These are phyloP conservation scores for Nycticebus coucang DNA, from an alignment of 2,113 vertebrate species.

Conservation along the genomic window DNA sequence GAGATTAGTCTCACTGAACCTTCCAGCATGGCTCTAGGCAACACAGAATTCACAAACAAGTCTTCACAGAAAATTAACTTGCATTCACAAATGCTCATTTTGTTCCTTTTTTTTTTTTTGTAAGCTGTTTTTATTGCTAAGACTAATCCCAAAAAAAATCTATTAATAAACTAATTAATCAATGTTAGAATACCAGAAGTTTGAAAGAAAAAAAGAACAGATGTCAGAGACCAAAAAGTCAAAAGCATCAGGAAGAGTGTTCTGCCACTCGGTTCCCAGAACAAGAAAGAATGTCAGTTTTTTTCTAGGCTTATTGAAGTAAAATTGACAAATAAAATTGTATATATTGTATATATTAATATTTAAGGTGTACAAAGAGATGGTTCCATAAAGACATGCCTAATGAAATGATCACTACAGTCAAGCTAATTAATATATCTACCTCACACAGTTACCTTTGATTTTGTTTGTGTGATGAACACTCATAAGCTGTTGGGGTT, in stretches of 20 bases:
- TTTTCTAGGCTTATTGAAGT: background rate
- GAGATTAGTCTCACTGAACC: background rate
- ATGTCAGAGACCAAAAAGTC: background rate
- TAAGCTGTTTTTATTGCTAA: background rate
- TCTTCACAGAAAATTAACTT: constrained; percentile 30
- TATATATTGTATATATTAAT: too few species aligned
- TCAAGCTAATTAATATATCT: background rate
- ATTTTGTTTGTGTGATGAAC: background rate
- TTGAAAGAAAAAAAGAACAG: background rate
- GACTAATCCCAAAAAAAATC: background rate
- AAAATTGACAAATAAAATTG: background rate
- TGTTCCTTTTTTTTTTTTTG: background rate
- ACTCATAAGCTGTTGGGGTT: background rate
- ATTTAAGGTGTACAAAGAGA: background rate
- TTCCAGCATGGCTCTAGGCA: background rate
- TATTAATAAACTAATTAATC: background rate
- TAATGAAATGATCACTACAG: background rate
- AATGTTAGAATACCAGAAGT: background rate
- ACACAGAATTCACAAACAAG: background rate
- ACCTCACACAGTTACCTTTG: background rate
- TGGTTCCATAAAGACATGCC: background rate
- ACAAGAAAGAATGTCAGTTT: background rate
- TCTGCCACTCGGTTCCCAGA: background rate
- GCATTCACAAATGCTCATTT: background rate
- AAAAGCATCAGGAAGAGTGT: constrained; percentile 11